These are phyloP conservation scores for Cyclura pinguis DNA, from an alignment of 2,797 vertebrate species.

Conservation along the genomic window DNA sequence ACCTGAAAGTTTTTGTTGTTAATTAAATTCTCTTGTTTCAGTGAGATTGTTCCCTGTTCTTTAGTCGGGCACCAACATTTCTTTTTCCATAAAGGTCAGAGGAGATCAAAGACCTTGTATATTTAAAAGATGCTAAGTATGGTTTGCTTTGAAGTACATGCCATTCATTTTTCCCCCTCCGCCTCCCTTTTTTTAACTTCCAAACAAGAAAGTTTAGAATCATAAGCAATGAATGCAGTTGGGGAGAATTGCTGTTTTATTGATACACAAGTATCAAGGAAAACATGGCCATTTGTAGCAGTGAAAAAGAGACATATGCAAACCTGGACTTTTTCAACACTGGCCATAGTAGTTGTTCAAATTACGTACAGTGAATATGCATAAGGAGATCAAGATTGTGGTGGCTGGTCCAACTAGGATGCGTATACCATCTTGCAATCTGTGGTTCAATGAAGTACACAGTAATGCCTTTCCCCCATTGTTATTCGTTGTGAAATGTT, in stretches of 20 bases:
- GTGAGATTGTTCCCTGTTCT: conserved; percentile 7
- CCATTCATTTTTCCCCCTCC: neutral
- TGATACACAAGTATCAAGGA: neutral
- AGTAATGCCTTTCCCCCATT: neutral
- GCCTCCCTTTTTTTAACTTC: neutral
- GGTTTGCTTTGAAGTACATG: neutral
- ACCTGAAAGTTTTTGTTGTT: neutral
- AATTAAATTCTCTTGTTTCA: conserved; percentile 40
- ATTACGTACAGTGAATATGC: neutral
- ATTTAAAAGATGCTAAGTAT: neutral
- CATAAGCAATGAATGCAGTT: no score
- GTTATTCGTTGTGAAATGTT: neutral
- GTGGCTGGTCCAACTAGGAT: neutral
- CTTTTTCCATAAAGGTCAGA: conserved; percentile 37
- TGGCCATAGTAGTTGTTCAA: neutral
- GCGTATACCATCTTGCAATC: neutral
- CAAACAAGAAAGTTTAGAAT: neutral
- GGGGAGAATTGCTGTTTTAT: neutral
- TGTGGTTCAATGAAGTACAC: neutral
- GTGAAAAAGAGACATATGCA: neutral
- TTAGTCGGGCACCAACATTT: conserved; percentile 43
- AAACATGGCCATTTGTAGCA: neutral
- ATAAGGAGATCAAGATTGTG: neutral
- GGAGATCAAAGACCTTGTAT: neutral
- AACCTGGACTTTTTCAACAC: neutral